Base-by-base conservation (phyloP, 2,888 invertebrate species). In the Drosophila neonasuta region DNA sequence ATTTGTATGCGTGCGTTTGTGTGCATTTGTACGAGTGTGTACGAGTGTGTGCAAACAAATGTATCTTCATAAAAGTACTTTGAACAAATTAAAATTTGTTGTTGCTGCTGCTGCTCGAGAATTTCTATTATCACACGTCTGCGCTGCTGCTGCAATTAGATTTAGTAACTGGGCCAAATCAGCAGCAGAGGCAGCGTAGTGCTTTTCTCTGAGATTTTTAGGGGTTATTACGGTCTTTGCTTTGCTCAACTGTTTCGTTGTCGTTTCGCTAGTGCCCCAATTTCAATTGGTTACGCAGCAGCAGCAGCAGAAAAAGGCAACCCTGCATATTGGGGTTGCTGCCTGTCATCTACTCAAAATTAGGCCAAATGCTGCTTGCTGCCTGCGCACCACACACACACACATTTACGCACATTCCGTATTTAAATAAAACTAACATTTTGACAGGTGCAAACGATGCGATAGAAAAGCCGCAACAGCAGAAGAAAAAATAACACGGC, bases 211-310 rank as follows among this genome's bases (percentile, higher is more conserved):
- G 73, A 72, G 77, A 73, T 76, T 85, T 86, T 36, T 36, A 85
- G 85, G 87, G 80, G 80, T 86, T 81, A 81, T 80, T 85, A 80
- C 63, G 80, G 77, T 68, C 73, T 83, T 83, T 83, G 86, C 82
- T 87, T 83, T 83, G 86, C 86, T 87, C 84, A 71, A 71, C 87
- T 66, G 71, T 60, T 86, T 86, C 87, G 85, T 56, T 74, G 70
- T 64, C 54, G 70, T 77, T 81, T 76, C 59, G 75, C 71, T 68
- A 79, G 79, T 80, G 80, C 85, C 80, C 80, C 80, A 81, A 82
- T 81, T 81, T 79, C 85, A 86, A 86, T 81, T 86, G 87, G 86
- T 86, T 86, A 80, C 86, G 86, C 86, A 83, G 36, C 79, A 15
- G 15, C 15, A 66, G 50, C 15, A 66, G 50, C 45, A 51, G 17